phyloP scores from a whole-genome alignment of 1,140 invertebrate genomes.

The Schlechtendalia chinensis region DNA sequence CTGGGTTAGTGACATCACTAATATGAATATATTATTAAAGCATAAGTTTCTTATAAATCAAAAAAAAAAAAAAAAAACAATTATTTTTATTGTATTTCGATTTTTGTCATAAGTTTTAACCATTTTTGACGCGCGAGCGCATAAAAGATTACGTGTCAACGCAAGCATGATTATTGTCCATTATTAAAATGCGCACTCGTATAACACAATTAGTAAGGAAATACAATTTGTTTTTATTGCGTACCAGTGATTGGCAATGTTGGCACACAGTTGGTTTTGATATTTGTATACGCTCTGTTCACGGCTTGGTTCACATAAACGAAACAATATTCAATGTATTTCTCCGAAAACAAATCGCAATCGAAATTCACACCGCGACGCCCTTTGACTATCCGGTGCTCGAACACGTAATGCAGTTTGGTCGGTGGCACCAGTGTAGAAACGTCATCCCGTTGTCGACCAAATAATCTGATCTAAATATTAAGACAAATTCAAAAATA shows the following conservation, averaged over 20 bases:
- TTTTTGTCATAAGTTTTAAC: too few relatives aligned
- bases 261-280: conserved; percentile 76
- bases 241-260: conserved; percentile 74
- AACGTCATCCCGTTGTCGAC: conserved; percentile 66
- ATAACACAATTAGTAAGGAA: neutral
- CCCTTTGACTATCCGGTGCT: conserved; percentile 64
- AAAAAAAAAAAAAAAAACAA: too few relatives aligned
- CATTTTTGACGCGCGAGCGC: too few relatives aligned
- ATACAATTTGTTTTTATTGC: conserved; percentile 50
- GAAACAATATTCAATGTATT: conserved; percentile 81
- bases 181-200: neutral
- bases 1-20: too few relatives aligned
- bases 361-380: conserved; percentile 73
- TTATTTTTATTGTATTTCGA: too few relatives aligned
- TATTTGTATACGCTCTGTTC: conserved; percentile 76
- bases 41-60: too few relatives aligned
- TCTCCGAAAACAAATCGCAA: conserved; percentile 77
- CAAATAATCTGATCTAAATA: conserved; percentile 63
- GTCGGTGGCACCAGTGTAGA: conserved; percentile 64
- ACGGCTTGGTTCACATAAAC: conserved; percentile 79
- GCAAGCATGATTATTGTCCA: neutral
- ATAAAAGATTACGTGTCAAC: too few relatives aligned
- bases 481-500: neutral
- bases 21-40: too few relatives aligned
- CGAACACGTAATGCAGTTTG: conserved; percentile 65